A percentile compares a stretch with the other conserved stretches of the same genome.
phyloP scores from a whole-genome alignment of 2,113 vertebrate species.

The Percopsis transmontana region DNA sequence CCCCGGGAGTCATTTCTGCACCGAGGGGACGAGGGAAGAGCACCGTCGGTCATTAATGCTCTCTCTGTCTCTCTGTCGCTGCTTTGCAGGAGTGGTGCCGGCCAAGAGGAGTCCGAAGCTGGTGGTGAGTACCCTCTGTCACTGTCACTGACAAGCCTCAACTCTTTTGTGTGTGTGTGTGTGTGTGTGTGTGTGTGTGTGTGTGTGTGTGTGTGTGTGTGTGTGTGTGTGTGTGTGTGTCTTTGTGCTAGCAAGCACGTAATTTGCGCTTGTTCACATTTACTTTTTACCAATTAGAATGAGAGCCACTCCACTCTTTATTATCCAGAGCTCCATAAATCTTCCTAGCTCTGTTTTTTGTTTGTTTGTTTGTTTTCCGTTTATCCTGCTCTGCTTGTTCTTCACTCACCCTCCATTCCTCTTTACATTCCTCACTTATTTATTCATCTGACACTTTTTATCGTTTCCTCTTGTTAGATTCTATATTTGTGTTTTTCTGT shows the following conservation, averaged over 20 bases:
- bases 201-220: neutral
- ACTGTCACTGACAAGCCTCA: conserved; percentile 20
- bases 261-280: neutral
- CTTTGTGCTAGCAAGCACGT: neutral
- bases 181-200: conserved; percentile 33
- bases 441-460: neutral
- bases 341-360: conserved; percentile 15
- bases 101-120: conserved; percentile 98
- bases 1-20: conserved; percentile 34
- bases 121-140: conserved; percentile 88
- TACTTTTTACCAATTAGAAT: conserved; percentile 25
- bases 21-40: conserved; percentile 75
- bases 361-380: conserved; percentile 4
- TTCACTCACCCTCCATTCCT: conserved; percentile 19
- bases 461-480: conserved; percentile 8
- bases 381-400: neutral
- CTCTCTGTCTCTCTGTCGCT: conserved; percentile 84
- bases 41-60: conserved; percentile 83
- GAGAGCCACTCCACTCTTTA: conserved; percentile 53
- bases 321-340: conserved; percentile 25
- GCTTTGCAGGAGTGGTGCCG: conserved; percentile 94
- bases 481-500: conserved; percentile 10
- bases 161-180: conserved; percentile 9
- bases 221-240: neutral
- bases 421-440: neutral